Evolutionary conservation across 2,888 invertebrate species (phyloP), one percentile per base, ranked within the genome.

Genomic region (Napeogenes sylphis): DNA sequence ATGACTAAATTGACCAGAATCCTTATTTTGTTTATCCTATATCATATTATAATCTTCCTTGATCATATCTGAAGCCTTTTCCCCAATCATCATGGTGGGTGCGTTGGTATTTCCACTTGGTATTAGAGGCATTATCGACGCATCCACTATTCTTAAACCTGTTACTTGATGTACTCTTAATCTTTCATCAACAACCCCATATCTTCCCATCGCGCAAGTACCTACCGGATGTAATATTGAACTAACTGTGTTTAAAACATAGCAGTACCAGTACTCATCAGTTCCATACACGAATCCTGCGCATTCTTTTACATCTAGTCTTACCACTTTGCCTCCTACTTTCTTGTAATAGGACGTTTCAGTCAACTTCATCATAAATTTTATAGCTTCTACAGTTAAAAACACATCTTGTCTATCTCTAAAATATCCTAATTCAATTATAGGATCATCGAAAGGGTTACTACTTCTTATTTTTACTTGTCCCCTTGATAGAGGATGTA

Each of bases 201-300:
- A 47, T 0, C 65, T 65, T 0, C 86, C 87, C 87, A 90, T 89
- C 3, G 78, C 77, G 61, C 88, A 89, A 2, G 88, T 85, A 0
- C 91, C 90, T 0, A 91, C 91, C 45, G 92, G 92, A 76, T 94
- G 94, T 64, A 92, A 91, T 59, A 94, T 83, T 8, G 93, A 92
- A 38, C 90, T 82, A 0, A 92, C 91, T 21, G 92, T 81, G 65
- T 91, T 91, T 47, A 90, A 85, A 0, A 91, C 87, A 71, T 92
- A 91, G 73, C 95, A 95, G 54, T 85, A 85, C 92, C 94, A 94
- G 71, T 94, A 95, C 0, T 82, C 81, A 75, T 94, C 92, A 0
- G 91, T 85, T 30, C 86, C 92, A 74, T 91, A 92, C 1, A 72
- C 67, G 4, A 85, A 72, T 2, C 82, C 73, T 6, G 85, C 82